A percentile compares a stretch with the other conserved stretches of the same genome.
Evolutionary conservation across 2,113 vertebrate genomes (phyloP).

Genomic region (Tympanuchus pallidicinctus): DNA sequence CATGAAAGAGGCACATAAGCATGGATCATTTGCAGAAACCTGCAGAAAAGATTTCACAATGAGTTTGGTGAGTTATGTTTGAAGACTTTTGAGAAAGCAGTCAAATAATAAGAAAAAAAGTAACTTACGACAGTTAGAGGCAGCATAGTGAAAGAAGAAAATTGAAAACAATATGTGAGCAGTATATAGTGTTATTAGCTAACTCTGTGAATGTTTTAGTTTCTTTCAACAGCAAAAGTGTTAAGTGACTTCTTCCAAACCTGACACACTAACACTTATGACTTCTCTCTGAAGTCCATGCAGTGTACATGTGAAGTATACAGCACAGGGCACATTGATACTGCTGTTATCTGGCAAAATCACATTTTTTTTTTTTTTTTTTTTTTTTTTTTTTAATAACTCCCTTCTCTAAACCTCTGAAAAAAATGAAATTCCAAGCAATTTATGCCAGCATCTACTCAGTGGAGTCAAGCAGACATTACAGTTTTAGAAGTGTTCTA

Average conservation of each 20-base stretch:
- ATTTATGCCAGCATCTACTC: too few relatives aligned
- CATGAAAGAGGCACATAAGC: slow-evolving; percentile 90
- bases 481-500: too few relatives aligned
- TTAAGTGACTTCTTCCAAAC: neutral
- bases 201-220: neutral
- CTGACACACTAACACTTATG: neutral
- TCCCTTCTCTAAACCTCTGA: neutral
- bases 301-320: neutral
- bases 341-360: neutral
- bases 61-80: neutral
- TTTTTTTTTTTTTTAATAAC: neutral
- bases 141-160: slow-evolving; percentile 78
- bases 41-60: slow-evolving; percentile 60
- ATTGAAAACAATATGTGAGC: slow-evolving; percentile 66
- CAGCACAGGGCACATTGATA: neutral
- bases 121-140: slow-evolving; percentile 83
- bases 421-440: neutral
- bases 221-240: neutral
- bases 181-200: neutral
- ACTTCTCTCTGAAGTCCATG: neutral
- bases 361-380: neutral
- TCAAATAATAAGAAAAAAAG: slow-evolving; percentile 48
- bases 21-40: slow-evolving; percentile 90
- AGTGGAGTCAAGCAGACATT: too few relatives aligned
- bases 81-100: slow-evolving; percentile 14